Evolutionary conservation across 2,113 vertebrate genomes (phyloP).

Genomic region (Zeus faber): DNA sequence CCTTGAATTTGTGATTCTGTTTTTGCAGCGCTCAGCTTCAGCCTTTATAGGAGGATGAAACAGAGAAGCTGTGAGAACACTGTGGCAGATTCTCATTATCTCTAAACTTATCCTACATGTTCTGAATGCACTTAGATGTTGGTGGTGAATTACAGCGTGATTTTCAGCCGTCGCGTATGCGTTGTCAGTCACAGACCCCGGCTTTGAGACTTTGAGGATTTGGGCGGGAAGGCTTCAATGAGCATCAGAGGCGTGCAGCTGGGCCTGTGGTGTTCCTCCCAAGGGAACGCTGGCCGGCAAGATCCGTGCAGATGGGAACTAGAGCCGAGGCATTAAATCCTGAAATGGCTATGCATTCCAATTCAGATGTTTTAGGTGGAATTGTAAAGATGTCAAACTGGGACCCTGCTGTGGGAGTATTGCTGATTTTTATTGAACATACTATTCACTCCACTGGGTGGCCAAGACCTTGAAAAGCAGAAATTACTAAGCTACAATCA

Average conservation of each 20-base stretch:
- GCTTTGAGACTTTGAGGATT: slow-evolving; percentile 30
- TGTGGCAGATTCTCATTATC: slow-evolving; percentile 33
- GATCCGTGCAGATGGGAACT: slow-evolving; percentile 23
- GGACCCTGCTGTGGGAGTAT: no score
- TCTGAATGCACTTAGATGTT: slow-evolving; percentile 11
- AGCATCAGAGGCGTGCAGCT: slow-evolving; percentile 29
- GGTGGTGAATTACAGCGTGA: slow-evolving; percentile 21
- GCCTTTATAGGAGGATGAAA: slow-evolving; percentile 24
- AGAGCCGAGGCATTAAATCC: no score
- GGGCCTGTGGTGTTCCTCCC: slow-evolving; percentile 16
- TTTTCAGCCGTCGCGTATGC: slow-evolving; percentile 17
- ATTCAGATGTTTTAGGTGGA: no score
- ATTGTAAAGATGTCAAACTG: no score
- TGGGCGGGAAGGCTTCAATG: slow-evolving; percentile 21
- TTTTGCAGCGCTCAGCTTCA: slow-evolving; percentile 13
- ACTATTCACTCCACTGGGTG: no score
- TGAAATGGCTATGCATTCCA: no score
- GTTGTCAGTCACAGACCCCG: slow-evolving; percentile 27
- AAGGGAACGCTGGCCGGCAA: slow-evolving; percentile 30
- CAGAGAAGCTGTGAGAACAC: slow-evolving; percentile 28
- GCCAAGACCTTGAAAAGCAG: no score
- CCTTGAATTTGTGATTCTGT: slow-evolving; percentile 6
- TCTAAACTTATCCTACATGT: slow-evolving; percentile 29
- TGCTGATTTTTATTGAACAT: no score
- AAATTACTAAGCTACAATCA: no score